Evolutionary conservation across 1,140 invertebrate species (phyloP), one percentile per base, ranked within the genome.

Genomic region (Drosophila nannoptera): DNA sequence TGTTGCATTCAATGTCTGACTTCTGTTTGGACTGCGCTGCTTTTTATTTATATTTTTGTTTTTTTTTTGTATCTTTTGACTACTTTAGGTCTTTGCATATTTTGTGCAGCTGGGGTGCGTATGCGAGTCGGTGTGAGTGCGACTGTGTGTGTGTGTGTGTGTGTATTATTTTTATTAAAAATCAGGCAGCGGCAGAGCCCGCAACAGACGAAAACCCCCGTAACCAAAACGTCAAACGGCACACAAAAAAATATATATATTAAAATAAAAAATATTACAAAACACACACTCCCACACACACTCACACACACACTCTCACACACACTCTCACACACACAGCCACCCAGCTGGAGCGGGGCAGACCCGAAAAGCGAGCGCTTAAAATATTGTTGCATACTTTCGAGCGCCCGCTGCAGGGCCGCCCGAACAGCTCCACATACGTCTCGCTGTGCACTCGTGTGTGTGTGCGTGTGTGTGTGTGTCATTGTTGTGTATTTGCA

Each of bases 91-190:
- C 61, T 75, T 78, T 75, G 70, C 58, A 60, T 22, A 22, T 67
- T 74, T 53, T 49, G 55, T 63, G 54, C 65, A 50, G 29, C 33
- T 22, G 8, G 48, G 14, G 33, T 49, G 36, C 49, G 36, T 11
- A 12, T 50, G 36, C 52, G 14, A 2, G 35, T 42, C 12, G 4
- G 22, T 48, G 42, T 32, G 22, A 42, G 4, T 62, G 9, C 11
- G 8, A 53, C 7, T 42, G 14, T 31, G 36, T 29, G 14, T 33
- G 22, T 42, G 16, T 16, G 52, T 31, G 53, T 59, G 64, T 67
- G 54, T 68, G 58, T 65, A 72, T 75, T 68, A 72, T 75, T 72
- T 75, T 75, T 75, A 72, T 75, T 75, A 72, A 72, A 75, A 75
- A 67, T 72, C 69, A 75, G 64, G 36, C 69, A 72, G 62, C 55